phyloP scores from a whole-genome alignment of 2,888 invertebrate genomes.

The Allophyes oxyacanthae region DNA sequence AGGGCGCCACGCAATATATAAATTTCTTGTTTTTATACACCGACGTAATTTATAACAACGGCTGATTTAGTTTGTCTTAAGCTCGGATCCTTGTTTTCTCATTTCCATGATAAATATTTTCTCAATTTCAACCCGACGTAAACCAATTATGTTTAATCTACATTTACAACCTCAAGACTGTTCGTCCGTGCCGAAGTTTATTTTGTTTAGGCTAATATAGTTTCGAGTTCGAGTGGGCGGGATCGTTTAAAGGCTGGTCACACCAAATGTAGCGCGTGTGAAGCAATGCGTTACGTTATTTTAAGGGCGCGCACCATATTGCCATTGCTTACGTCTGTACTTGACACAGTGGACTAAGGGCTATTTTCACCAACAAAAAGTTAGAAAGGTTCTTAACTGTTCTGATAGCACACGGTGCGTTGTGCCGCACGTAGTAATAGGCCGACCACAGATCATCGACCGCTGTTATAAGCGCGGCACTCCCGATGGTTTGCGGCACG shows the following conservation, averaged over 20 bases:
- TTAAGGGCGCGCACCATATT: too few species aligned
- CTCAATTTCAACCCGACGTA: slow-evolving; percentile 63
- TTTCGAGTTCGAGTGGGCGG: slow-evolving; percentile 48
- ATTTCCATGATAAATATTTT: slow-evolving; percentile 69
- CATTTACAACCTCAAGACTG: slow-evolving; percentile 54
- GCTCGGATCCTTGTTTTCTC: slow-evolving; percentile 62
- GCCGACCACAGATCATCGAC: too few species aligned
- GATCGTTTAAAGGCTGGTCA: slow-evolving; percentile 30
- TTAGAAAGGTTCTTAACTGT: too few species aligned
- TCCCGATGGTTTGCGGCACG: too few species aligned
- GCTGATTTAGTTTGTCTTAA: slow-evolving; percentile 62
- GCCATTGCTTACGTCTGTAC: too few species aligned
- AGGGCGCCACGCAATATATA: slow-evolving; percentile 28
- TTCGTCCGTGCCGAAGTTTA: slow-evolving; percentile 41
- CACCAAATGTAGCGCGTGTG: too few species aligned
- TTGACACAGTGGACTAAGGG: too few species aligned
- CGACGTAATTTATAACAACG: slow-evolving; percentile 59
- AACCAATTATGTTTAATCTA: slow-evolving; percentile 65
- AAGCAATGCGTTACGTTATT: too few species aligned
- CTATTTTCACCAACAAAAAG: too few species aligned
- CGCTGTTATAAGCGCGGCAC: too few species aligned
- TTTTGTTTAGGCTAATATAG: slow-evolving; percentile 39
- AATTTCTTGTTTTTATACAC: slow-evolving; percentile 51
- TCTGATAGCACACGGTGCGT: too few species aligned
- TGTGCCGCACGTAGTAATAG: too few species aligned